phyloP scores from a whole-genome alignment of 2,888 invertebrate genomes.

The Atethmia centrago region DNA sequence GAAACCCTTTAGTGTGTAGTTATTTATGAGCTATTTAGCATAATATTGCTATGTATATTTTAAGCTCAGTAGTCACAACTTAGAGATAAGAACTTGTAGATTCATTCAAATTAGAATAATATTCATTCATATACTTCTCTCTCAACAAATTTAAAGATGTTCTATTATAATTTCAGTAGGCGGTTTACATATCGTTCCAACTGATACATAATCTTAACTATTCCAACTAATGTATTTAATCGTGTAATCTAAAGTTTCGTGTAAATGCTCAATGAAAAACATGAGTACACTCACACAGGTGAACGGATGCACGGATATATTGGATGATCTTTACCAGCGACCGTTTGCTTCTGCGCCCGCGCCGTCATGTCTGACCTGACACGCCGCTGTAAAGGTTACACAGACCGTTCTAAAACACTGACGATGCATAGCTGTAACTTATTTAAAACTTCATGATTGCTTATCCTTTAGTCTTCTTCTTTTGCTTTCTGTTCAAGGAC shows the following conservation, averaged over 20 bases:
- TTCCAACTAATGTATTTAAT: background rate
- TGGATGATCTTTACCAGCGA: constrained; percentile 71
- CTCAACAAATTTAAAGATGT: background rate
- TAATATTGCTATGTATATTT: background rate
- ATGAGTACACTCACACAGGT: constrained; percentile 49
- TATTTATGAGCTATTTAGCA: constrained; percentile 8
- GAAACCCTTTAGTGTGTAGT: background rate
- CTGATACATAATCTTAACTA: no score
- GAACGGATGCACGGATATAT: constrained; percentile 69
- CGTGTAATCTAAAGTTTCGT: background rate
- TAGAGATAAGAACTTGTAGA: background rate
- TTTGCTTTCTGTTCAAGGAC: background rate
- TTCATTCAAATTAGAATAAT: background rate
- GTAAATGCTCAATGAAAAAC: constrained; percentile 9
- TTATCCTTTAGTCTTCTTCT: background rate
- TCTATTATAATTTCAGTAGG: background rate
- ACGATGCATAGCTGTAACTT: constrained; percentile 4
- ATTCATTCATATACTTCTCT: background rate
- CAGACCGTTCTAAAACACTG: constrained; percentile 53
- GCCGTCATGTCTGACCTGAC: constrained; percentile 64
- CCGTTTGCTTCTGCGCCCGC: constrained; percentile 47
- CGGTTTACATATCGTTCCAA: background rate
- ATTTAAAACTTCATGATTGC: constrained; percentile 20
- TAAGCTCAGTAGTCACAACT: background rate
- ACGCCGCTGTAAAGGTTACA: constrained; percentile 61